These are phyloP conservation scores for Sciaenops ocellatus DNA, from an alignment of 2,797 vertebrate genomes.

Conservation along the genomic window DNA sequence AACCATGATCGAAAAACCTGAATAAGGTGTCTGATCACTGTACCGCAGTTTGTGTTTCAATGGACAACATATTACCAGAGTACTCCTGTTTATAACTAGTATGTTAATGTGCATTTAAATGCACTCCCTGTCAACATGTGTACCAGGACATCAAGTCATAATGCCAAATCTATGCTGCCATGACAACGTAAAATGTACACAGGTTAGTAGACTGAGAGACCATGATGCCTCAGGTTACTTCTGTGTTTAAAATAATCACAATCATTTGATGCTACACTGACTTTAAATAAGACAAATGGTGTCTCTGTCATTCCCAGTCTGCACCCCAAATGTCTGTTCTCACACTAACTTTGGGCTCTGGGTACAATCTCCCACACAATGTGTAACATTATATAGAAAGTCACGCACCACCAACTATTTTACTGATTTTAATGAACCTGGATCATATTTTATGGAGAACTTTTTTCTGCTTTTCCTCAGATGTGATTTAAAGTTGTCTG, in stretches of 20 bases:
- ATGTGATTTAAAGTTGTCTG: no score
- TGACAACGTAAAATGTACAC: not conserved
- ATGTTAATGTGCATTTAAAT: not conserved
- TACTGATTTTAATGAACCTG: no score
- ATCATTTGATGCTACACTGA: not conserved
- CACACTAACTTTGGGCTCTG: no score
- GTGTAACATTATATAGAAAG: no score
- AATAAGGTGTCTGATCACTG: not conserved
- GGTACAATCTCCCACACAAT: no score
- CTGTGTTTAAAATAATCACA: no score
- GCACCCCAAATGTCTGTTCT: no score
- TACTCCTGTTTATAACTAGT: not conserved
- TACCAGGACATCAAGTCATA: conserved; percentile 1
- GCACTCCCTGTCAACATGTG: not conserved
- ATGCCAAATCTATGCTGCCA: not conserved
- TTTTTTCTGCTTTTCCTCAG: no score
- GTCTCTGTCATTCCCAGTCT: no score
- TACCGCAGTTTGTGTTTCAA: not conserved
- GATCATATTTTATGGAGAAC: no score
- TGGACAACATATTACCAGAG: not conserved
- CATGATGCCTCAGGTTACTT: not conserved
- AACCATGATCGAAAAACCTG: not conserved
- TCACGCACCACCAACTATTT: no score
- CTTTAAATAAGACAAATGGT: no score
- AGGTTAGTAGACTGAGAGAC: not conserved